Evolutionary conservation across 2,888 invertebrate genomes (phyloP), one percentile per base, ranked within the genome.

Genomic region (Masnerella sp.): DNA sequence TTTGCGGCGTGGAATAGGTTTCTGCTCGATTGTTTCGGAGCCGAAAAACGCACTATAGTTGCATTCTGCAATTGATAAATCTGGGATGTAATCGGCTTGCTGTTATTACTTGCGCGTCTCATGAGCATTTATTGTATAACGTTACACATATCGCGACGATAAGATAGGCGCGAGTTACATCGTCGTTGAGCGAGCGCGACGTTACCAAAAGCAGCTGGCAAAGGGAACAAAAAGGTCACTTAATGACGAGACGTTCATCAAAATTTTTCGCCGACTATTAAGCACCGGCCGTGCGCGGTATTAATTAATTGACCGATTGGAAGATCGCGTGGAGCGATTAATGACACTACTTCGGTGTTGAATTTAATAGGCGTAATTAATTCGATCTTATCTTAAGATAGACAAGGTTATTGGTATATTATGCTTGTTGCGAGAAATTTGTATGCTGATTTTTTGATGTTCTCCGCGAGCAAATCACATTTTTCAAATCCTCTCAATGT

Each of bases 241-340:
- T 36, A 36, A 15, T 15, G 36, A 8, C 8, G 14, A 15, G 15
- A 15, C 25, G 9, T 18, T 2, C 1, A 28, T 38, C 45, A 56
- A 54, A 43, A 40, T 64, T 65, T 61, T 47, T 32, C 52, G 56
- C 32, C 42, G 36, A 68, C 59, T 59, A 65, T 65, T 38, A 56
- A 30, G 36, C 14, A 47, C 47, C 49, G 14, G 32, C 42, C 28
- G 28, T 25, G 45, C n/a, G n/a, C n/a, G 25, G 36, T 32, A 59
- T 58, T 68, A 68, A 51, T 68, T 68, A 68, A 68, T 68, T 59
- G 59, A 40, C 43, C 58, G 68, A 51, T 59, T 36, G 49, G 38
- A n/a, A 51, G 59, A 68, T 68, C 49, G 59, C 42, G 43, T 59
- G 51, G 51, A 43, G 51, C 59, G 51, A 68, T 68, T 68, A 56